phyloP scores from a whole-genome alignment of 2,113 vertebrate genomes.

The Upupa epops region DNA sequence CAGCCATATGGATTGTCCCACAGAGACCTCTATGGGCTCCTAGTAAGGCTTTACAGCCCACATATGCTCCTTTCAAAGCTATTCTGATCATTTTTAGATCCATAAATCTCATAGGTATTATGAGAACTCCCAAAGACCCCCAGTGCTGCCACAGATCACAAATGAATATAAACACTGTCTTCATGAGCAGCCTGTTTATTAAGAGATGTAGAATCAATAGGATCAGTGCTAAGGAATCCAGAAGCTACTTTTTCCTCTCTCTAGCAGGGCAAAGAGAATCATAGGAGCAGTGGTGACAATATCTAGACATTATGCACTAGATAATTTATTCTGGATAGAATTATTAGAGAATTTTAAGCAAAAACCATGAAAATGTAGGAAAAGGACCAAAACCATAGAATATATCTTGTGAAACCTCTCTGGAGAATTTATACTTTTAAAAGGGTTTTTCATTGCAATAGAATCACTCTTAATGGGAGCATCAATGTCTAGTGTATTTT shows the following conservation, averaged over 20 bases:
- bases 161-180: neutral
- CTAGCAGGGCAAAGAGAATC: neutral
- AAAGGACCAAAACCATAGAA: conserved; percentile 2
- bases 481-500: neutral
- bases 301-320: neutral
- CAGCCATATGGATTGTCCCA: conserved; percentile 49
- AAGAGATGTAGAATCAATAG: neutral
- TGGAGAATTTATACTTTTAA: neutral
- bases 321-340: neutral
- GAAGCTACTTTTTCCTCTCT: neutral
- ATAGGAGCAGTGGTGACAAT: neutral
- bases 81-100: neutral
- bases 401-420: conserved; percentile 14
- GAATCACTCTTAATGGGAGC: neutral
- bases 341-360: conserved; percentile 12
- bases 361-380: conserved; percentile 51
- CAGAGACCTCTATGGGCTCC: conserved; percentile 61
- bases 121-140: neutral
- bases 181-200: neutral
- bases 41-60: conserved; percentile 14
- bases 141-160: neutral
- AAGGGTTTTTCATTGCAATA: conserved; percentile 5
- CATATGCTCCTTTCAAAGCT: neutral
- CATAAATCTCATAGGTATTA: neutral
- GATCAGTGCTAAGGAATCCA: neutral